These are phyloP conservation scores for Gadopsis marmoratus DNA, from an alignment of 2,797 vertebrate genomes.

Conservation along the genomic window DNA sequence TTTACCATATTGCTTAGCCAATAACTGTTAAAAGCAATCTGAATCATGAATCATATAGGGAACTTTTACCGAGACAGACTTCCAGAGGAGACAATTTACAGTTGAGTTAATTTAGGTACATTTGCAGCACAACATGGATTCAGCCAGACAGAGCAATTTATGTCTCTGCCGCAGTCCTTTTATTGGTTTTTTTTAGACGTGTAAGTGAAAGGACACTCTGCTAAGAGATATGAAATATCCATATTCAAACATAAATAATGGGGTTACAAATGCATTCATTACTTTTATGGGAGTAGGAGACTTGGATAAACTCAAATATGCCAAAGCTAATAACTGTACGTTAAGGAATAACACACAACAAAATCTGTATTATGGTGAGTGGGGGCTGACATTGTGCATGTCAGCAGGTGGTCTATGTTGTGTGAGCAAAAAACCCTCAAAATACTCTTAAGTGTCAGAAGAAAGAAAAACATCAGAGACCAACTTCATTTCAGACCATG, in stretches of 20 bases:
- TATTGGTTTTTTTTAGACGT: slow-evolving; percentile 92
- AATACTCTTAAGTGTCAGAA: slow-evolving; percentile 49
- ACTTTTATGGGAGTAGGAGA: slow-evolving; percentile 67
- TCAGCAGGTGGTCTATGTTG: slow-evolving; percentile 68
- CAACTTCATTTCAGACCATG: slow-evolving; percentile 25
- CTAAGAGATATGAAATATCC: slow-evolving; percentile 90
- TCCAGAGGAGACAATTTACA: slow-evolving; percentile 99
- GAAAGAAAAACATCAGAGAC: slow-evolving; percentile 24
- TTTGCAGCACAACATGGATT: slow-evolving; percentile 96
- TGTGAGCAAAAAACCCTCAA: slow-evolving; percentile 52
- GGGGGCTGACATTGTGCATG: slow-evolving; percentile 79
- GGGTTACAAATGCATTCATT: slow-evolving; percentile 85
- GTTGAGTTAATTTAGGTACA: slow-evolving; percentile 99
- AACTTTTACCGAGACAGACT: slow-evolving; percentile 99
- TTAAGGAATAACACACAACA: slow-evolving; percentile 67
- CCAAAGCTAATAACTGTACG: slow-evolving; percentile 55
- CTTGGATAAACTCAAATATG: slow-evolving; percentile 51
- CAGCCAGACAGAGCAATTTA: slow-evolving; percentile 97
- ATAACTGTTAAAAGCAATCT: slow-evolving; percentile 99
- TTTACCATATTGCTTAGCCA: slow-evolving; percentile 99
- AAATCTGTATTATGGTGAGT: slow-evolving; percentile 80
- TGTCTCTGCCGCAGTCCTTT: slow-evolving; percentile 92
- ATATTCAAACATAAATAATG: slow-evolving; percentile 88
- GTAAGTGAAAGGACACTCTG: slow-evolving; percentile 91
- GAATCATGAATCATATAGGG: slow-evolving; percentile 99